These are phyloP conservation scores for Cebidichthys violaceus DNA, from an alignment of 2,113 vertebrate species.

Conservation along the genomic window DNA sequence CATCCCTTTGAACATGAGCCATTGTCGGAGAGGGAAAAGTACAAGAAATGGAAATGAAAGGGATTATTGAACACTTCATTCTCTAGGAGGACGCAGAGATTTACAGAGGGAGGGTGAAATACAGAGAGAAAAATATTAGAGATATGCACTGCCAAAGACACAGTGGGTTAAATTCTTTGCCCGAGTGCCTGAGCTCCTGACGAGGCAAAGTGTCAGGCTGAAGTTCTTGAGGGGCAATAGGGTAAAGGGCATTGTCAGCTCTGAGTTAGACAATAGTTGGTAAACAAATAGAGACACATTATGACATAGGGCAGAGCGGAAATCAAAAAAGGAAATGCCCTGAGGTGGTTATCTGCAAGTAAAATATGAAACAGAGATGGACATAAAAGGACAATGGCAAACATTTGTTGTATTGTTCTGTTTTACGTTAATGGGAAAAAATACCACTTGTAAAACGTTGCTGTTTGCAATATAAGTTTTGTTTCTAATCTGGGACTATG, in stretches of 20 bases:
- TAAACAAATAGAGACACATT: conserved; percentile 33
- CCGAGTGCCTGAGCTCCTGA: conserved; percentile 1
- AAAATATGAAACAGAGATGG: neutral
- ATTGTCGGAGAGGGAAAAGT: conserved; percentile 65
- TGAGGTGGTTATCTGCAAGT: conserved; percentile 1
- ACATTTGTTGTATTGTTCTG: neutral
- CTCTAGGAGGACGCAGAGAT: conserved; percentile 50
- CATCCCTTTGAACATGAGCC: conserved; percentile 80
- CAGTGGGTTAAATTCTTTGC: conserved; percentile 24
- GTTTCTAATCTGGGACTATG: neutral
- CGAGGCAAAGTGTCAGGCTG: conserved; percentile 16
- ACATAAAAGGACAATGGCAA: conserved; percentile 23
- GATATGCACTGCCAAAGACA: conserved; percentile 3
- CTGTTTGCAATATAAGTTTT: neutral
- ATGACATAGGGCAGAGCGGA: neutral
- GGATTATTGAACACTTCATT: conserved; percentile 74
- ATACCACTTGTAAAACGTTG: neutral
- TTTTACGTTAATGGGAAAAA: neutral
- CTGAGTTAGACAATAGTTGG: conserved; percentile 27
- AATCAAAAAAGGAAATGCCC: conserved; percentile 9
- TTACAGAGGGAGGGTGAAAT: conserved; percentile 45
- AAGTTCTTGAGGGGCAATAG: conserved; percentile 29
- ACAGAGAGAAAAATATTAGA: conserved; percentile 24
- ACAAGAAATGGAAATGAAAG: conserved; percentile 75
- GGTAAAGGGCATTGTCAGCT: conserved; percentile 43